phyloP scores from a whole-genome alignment of 1,140 invertebrate species.

The Drosophila varians region DNA sequence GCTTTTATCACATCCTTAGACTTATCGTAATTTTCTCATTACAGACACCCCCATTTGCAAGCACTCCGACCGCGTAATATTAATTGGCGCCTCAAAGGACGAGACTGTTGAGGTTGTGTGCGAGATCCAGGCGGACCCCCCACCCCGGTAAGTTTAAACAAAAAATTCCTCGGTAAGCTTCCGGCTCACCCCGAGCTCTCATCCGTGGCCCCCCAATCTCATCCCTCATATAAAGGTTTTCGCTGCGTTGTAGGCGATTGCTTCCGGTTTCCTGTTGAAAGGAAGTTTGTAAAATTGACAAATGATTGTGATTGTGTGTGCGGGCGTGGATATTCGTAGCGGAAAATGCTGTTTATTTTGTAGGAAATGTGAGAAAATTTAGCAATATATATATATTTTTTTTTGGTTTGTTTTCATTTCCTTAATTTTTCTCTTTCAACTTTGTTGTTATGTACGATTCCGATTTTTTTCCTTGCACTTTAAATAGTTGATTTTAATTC shows the following conservation, averaged over 20 bases:
- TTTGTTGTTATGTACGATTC: slow-evolving; percentile 19
- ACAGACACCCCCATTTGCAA: slow-evolving; percentile 93
- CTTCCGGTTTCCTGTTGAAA: slow-evolving; percentile 77
- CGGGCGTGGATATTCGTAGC: slow-evolving; percentile 30
- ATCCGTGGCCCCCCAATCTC: not conserved
- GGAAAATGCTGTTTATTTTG: slow-evolving; percentile 72
- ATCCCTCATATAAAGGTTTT: slow-evolving; percentile 13
- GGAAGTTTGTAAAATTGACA: slow-evolving; percentile 78
- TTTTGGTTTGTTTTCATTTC: slow-evolving; percentile 20
- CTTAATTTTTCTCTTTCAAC: slow-evolving; percentile 17
- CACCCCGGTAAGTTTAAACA: slow-evolving; percentile 85
- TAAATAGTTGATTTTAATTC: slow-evolving; percentile 58
- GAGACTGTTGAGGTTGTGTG: slow-evolving; percentile 93
- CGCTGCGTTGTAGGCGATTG: slow-evolving; percentile 70
- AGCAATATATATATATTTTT: slow-evolving; percentile 57
- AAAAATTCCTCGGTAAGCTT: slow-evolving; percentile 8
- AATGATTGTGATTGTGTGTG: slow-evolving; percentile 68
- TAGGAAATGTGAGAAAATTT: slow-evolving; percentile 74
- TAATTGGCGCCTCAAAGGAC: slow-evolving; percentile 92
- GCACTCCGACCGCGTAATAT: slow-evolving; percentile 88
- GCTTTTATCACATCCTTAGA: not conserved
- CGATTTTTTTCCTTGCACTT: slow-evolving; percentile 17
- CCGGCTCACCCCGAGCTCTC: not conserved
- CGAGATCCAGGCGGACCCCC: slow-evolving; percentile 94
- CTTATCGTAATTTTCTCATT: slow-evolving; percentile 16